phyloP scores from a whole-genome alignment of 2,113 vertebrate species.

The Myrmecobius fasciatus region DNA sequence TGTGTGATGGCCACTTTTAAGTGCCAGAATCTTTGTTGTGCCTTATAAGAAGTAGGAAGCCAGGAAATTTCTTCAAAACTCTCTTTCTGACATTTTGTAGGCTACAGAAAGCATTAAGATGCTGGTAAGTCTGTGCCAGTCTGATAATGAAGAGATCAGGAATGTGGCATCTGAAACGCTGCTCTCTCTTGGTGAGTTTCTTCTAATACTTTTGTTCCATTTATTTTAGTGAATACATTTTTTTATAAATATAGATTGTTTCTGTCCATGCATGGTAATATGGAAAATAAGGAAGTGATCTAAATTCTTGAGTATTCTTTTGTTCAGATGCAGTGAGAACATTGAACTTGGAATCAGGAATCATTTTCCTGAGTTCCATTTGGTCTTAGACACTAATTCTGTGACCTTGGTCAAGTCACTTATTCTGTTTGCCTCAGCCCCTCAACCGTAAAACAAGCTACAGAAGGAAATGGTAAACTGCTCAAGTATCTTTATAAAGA shows the following conservation, averaged over 20 bases:
- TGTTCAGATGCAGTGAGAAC: no score
- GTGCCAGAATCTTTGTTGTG: not conserved
- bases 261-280: not conserved
- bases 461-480: no score
- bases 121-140: slow-evolving; percentile 91
- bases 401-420: no score
- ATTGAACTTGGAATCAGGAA: not conserved
- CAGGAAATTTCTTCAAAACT: not conserved
- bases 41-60: not conserved
- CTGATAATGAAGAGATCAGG: slow-evolving; percentile 92
- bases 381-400: no score
- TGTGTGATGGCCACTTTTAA: not conserved
- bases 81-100: slow-evolving; percentile 77
- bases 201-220: not conserved
- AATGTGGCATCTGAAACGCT: slow-evolving; percentile 94
- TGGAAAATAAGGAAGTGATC: no score
- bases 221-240: not conserved
- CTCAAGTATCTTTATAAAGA: no score
- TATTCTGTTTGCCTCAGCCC: no score
- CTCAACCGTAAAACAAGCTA: no score
- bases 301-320: no score
- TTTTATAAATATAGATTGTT: not conserved
- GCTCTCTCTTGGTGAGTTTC: slow-evolving; percentile 92
- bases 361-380: no score
- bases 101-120: slow-evolving; percentile 94